Evolutionary conservation across 2,888 invertebrate genomes (phyloP), one percentile per base, ranked within the genome.

Genomic region (Cartodere bifasciata): DNA sequence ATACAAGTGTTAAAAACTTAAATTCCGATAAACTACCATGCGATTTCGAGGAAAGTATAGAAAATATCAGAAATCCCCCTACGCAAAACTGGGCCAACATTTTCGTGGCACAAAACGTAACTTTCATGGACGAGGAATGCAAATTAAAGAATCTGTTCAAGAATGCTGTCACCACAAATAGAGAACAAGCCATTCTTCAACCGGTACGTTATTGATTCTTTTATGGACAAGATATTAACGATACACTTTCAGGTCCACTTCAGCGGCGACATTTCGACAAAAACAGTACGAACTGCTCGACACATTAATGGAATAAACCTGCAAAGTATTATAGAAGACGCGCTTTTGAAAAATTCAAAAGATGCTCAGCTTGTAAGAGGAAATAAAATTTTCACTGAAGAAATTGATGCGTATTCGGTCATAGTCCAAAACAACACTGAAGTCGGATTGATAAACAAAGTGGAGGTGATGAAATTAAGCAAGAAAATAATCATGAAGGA

Each of bases 251-350:
- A 56, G 52, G 50, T 55, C 3, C 42, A 31, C 15, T 48, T 57
- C 30, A 31, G 40, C 10, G 32, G 42, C 21, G 40, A 50, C 31
- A 32, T 55, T 33, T 32, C 38, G 16, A 43, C 48, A 5, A 41
- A 46, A 11, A 43, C 45, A 29, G 39, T 55, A 9, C 35, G 38
- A 16, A 38, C 41, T 2, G 28, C 34, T 6, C 41, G 44, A 23
- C 35, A 36, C 14, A 46, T 59, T 22, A 58, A 58, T 37, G 41
- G 42, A 23, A 31, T 58, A 12, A 41, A 54, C 39, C 36, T 59
- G 4, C 33, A 41, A 16, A 43, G 48, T 29, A 44, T 58, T 29
- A 35, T 52, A 5, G 38, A 53, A 7, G 59, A 59, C 39, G 52
- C 54, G 12, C 38, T 59, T 32, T 31, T 54, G 11, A 42, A 36